Conservation (phyloP, 2,113 vertebrate genomes). For the Varanus komodoensis region DNA sequence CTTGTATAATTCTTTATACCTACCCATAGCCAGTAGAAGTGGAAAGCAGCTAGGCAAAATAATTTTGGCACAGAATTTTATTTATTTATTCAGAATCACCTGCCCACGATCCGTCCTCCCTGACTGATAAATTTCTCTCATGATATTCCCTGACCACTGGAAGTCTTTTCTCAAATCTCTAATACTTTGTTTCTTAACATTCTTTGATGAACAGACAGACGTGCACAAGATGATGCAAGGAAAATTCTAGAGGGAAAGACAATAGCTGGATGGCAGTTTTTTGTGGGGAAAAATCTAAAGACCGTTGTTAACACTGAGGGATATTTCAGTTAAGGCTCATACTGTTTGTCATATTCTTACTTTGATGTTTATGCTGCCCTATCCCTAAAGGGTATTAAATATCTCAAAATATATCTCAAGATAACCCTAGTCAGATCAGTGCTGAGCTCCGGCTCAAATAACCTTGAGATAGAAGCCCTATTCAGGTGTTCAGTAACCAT, state of each 20-base stretch:
- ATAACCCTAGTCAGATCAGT: too few relatives aligned
- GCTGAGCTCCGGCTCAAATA: too few relatives aligned
- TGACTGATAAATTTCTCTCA: neutral
- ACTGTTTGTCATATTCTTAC: too few relatives aligned
- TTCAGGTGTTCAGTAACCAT: too few relatives aligned
- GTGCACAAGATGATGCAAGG: neutral
- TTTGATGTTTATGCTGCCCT: too few relatives aligned
- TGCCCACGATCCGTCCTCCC: neutral
- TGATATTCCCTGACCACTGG: neutral
- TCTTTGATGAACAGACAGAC: neutral
- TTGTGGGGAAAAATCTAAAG: too few relatives aligned
- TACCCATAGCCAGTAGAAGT: neutral
- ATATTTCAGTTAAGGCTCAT: too few relatives aligned
- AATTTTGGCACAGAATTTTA: neutral
- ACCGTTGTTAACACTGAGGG: too few relatives aligned
- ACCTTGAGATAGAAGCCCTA: too few relatives aligned
- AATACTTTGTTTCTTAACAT: neutral
- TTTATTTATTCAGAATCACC: neutral
- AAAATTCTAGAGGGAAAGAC: neutral
- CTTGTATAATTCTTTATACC: neutral
- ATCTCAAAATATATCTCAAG: too few relatives aligned
- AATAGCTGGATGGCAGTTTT: too few relatives aligned
- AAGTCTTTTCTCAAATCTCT: neutral
- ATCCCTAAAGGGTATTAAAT: too few relatives aligned
- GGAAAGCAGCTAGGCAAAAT: neutral